Evolutionary conservation across 2,888 invertebrate species (phyloP), one percentile per base, ranked within the genome.

Genomic region (Pterostichus niger): DNA sequence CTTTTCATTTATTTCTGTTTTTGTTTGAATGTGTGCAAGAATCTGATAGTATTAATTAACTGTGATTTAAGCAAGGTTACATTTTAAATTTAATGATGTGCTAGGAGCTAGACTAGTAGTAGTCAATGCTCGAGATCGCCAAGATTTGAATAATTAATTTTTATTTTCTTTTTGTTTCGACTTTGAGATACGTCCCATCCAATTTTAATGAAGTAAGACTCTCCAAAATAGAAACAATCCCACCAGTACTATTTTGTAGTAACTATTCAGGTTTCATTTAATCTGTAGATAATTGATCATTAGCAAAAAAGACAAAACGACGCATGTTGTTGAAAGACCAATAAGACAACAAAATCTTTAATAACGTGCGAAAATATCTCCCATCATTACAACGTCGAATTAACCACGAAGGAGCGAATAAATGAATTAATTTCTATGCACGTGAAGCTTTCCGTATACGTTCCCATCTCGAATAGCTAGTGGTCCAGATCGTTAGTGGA

Each of bases 21-120:
- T 71, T 71, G 44, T 71, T 71, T 71, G 44, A 44, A 17, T 71
- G 68, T 71, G 40, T 64, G 68, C 68, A 24, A 17, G 17, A 6
- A 71, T 71, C 68, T 71, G 68, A 71, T 71, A 71, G 40, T 15
- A 46, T 44, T 71, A 71, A 71, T 71, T 71, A 71, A 71, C 68
- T 64, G 68, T 71, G 68, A 71, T 71, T 71, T 71, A 71, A 44
- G 40, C 68, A 71, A 71, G 68, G 68, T 44, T 71, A n/a, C 35
- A 64, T 64, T 64, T 64, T 64, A 71, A 71, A 71, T 71, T 56
- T 56, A 56, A 56, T 56, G 56, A 56, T 56, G 17, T 56, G 15
- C 56, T 17, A 13, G 17, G 24, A 56, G 56, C 40, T 40, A 40
- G 40, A 1, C 40, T 9, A 40, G 7, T 9, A 40, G 7, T 56